Evolutionary conservation across 2,888 invertebrate genomes (phyloP), one percentile per base, ranked within the genome.

Genomic region (Drosophila merina): DNA sequence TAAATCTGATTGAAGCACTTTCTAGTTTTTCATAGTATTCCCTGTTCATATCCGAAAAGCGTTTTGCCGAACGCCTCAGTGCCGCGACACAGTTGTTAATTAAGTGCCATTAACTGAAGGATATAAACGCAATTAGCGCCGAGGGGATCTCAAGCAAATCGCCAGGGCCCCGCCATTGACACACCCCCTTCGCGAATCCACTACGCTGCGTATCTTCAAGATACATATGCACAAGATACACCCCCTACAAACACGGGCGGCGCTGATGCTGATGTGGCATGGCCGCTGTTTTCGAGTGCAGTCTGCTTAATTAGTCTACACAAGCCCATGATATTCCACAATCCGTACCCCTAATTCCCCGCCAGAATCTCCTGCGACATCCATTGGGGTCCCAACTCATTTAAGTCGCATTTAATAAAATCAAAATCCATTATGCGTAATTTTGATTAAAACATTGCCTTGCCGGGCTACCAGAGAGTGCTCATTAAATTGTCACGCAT

Each of bases 401-500:
- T 86, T 86, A 86, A 86, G 86, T 86, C 85, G 78, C 85, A 88
- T 88, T 88, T 86, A 86, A 86, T 86, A 83, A 86, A 86, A 86
- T 86, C 81, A 84, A 83, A 88, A 86, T 84, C 78, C 88, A 88
- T 86, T 87, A 80, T 74, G 78, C 76, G 69, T 73, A 86, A 83
- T 86, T 85, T 85, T 86, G 88, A 85, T 88, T 85, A 86, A 88
- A 88, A 88, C 83, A 83, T 88, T 79, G 83, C 70, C 68, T 63
- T 48, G 54, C 56, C 56, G 50, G 42, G 44, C 57, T 40, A 52
- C 75, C 56, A 55, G 57, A 33, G 68, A 47, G 56, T 88, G 84
- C 90, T 90, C 90, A 90, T 90, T 90, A 90, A 90, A 90, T 90
- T 90, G 90, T 90, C 90, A 90, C 90, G 90, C 90, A 89, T 90